Evolutionary conservation across 2,797 vertebrate genomes (phyloP), one percentile per base, ranked within the genome.

Genomic region (Melopsittacus undulatus): DNA sequence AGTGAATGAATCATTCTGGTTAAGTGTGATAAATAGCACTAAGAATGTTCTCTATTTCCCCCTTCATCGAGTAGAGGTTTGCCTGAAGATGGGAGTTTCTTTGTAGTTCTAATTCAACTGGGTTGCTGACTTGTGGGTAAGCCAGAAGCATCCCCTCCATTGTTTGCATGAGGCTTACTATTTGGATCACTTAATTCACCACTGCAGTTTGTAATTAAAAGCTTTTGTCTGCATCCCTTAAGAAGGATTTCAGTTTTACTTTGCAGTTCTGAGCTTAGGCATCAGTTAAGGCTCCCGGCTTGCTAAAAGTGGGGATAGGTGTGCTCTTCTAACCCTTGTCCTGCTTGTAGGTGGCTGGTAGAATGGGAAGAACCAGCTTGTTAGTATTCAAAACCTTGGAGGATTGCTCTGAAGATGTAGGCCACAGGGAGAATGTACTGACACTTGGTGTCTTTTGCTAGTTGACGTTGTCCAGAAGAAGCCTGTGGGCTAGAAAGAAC

Each of bases 151-250:
- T 84, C 77, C 32, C 21, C 34, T 91, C 63, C 46, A 27, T 84
- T 95, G 90, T 96, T 95, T 83, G 68, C 38, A 22, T 38, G 63
- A 63, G 29, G 30, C 51, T 95, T 1, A 0, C 13, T 66, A 1
- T 73, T 93, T 72, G 56, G 18, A 81, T 90, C 74, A 59, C 67
- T 83, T 86, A 40, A 73, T 86, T 88, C 67, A 62, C 11, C 15
- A 3, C 20, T 87, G 74, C 52, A 49, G 34, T 74, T 84, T 23
- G 34, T 90, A 94, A 95, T 93, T 92, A 74, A 85, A 92, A 95
- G 29, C 59, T 34, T 81, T 94, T 92, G 52, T 68, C 61, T 15
- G 5, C 27, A 29, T 78, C 61, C 36, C 43, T 70, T 51, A 13
- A 61, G 59, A 36, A 77, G 48, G 29, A 9, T 63, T 87, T 46